Evolutionary conservation across 2,888 invertebrate species (phyloP), one percentile per base, ranked within the genome.

Genomic region (Globia sparganii): DNA sequence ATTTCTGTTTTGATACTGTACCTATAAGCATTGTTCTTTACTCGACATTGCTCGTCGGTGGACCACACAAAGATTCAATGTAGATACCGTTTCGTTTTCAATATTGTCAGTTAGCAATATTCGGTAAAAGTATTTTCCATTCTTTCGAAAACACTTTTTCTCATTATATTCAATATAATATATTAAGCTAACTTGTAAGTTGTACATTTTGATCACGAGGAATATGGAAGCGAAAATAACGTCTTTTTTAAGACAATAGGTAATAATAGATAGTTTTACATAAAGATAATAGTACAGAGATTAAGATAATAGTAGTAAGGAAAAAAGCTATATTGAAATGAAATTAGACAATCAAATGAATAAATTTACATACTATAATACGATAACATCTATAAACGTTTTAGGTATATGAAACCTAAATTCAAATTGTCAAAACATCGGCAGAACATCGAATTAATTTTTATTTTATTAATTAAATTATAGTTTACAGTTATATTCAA

Each of bases 141-240:
- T 37, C 0, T 18, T 15, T 56, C 37, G 6, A 37, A 25, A 28
- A 53, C 9, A 9, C 3, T 25, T 9, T 9, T 49, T 25, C 4
- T 34, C 34, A 25, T 18, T 18, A 28, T 34, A 43, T 46, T 76
- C 2, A 31, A 49, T 34, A 40, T 49, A 40, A 80, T 81, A n/a
- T n/a, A n/a, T n/a, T n/a, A n/a, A n/a, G n/a, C n/a, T n/a, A n/a
- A n/a, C n/a, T n/a, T n/a, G n/a, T n/a, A 75, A 56, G 61, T 40
- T 77, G 61, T 74, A 81, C 25, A 74, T 81, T 75, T 43, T 43
- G 13, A 46, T 21, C 46, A 21, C 46, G 6, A 46, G 46, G 46
- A 46, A 46, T 18, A 46, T 46, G 46, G 18, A 46, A 18, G 18
- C 46, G 49, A 49, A 49, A 49, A 8, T 49, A 49, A 49, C 21